Evolutionary conservation across 2,888 invertebrate species (phyloP).

Genomic region (Chalcosyrphus nemorum): DNA sequence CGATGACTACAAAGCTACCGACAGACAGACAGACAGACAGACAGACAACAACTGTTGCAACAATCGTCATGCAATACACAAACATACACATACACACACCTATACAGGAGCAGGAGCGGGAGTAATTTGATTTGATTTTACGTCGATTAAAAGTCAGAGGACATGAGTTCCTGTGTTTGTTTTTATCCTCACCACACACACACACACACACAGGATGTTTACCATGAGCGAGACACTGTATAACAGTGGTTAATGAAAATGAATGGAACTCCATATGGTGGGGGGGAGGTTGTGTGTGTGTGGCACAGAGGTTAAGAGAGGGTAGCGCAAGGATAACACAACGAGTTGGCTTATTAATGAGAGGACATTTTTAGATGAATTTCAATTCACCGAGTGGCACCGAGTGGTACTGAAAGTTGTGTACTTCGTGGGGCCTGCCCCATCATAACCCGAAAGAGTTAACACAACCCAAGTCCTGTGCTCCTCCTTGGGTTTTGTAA

Average conservation of each 20-base stretch:
- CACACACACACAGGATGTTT: slow-evolving; percentile 68
- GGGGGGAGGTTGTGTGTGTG: no score
- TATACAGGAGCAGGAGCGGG: background rate
- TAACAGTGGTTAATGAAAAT: slow-evolving; percentile 68
- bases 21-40: slow-evolving; percentile 17
- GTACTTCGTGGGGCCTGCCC: slow-evolving; percentile 21
- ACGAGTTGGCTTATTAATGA: slow-evolving; percentile 70
- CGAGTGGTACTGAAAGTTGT: slow-evolving; percentile 65
- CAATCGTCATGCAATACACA: slow-evolving; percentile 34
- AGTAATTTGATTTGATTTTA: slow-evolving; percentile 73
- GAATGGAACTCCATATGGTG: slow-evolving; percentile 57
- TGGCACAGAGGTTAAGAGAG: slow-evolving; percentile 16
- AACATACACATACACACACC: slow-evolving; percentile 12
- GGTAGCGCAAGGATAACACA: slow-evolving; percentile 19
- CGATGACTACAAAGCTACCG: slow-evolving; percentile 4
- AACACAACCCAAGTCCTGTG: slow-evolving; percentile 12
- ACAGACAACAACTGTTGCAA: slow-evolving; percentile 64
- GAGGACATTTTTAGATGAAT: slow-evolving; percentile 73
- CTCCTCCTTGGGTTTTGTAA: background rate
- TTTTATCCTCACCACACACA: no score
- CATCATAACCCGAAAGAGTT: slow-evolving; percentile 38
- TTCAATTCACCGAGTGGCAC: slow-evolving; percentile 66
- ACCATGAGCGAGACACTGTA: slow-evolving; percentile 50
- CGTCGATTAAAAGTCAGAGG: slow-evolving; percentile 72
- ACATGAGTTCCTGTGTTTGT: slow-evolving; percentile 68